Conservation (phyloP, 2,797 vertebrate genomes). For the Artibeus jamaicensis region DNA sequence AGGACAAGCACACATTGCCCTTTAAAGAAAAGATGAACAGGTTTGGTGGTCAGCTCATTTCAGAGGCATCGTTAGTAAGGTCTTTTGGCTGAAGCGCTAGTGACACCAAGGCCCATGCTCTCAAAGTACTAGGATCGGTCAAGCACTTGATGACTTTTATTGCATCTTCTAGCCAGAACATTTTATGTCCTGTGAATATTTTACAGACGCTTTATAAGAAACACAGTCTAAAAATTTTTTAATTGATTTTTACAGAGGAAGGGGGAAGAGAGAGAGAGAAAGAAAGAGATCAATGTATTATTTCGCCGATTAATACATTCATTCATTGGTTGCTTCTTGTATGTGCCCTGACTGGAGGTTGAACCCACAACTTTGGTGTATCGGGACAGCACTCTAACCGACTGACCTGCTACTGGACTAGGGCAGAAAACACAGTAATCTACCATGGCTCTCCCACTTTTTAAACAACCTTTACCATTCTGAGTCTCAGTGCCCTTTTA, state of each 20-base stretch:
- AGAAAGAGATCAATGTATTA: background rate
- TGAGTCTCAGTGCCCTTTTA: background rate
- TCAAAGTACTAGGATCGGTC: background rate
- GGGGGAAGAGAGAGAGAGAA: background rate
- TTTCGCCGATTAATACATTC: background rate
- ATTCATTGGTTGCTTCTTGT: background rate
- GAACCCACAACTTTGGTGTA: background rate
- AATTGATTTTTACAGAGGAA: no score
- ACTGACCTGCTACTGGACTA: background rate
- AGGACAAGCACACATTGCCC: background rate
- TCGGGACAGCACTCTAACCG: background rate
- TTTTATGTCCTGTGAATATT: background rate
- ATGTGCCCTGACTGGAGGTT: background rate
- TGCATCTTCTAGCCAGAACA: background rate
- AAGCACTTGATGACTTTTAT: background rate
- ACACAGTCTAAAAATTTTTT: background rate
- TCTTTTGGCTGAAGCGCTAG: background rate
- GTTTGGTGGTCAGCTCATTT: background rate
- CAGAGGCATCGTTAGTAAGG: background rate
- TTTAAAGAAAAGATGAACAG: background rate
- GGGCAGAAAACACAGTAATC: background rate
- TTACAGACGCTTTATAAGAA: background rate
- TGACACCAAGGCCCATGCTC: background rate
- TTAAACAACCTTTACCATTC: background rate
- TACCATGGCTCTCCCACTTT: background rate